Conservation (phyloP, 1,140 invertebrate genomes). For the Hypsibius dujardini region DNA sequence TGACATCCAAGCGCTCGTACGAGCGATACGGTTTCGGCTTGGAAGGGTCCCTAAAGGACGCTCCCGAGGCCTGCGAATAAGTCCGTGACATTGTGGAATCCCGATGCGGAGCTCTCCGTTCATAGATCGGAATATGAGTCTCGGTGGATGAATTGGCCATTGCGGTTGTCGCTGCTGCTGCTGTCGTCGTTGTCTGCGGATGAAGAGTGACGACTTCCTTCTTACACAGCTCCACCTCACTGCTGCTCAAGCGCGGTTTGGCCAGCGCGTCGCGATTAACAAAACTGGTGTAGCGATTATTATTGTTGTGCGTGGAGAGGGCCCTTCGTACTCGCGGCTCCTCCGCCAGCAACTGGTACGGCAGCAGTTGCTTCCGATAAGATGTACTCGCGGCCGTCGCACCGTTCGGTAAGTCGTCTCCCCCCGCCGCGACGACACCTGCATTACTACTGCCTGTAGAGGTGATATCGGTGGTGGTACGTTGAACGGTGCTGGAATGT, state of each 20-base stretch:
- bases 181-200: not conserved
- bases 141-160: not conserved
- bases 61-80: not conserved
- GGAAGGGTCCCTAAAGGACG: not conserved
- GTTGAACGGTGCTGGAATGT: no score
- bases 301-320: no score
- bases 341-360: no score
- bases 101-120: not conserved
- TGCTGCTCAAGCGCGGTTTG: not conserved
- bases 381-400: not conserved
- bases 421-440: not conserved
- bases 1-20: slow-evolving; percentile 11
- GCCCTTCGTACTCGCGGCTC: no score
- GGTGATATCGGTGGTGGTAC: no score
- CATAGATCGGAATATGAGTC: slow-evolving; percentile 1
- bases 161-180: not conserved
- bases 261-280: no score
- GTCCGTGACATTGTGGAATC: not conserved
- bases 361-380: no score
- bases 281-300: no score
- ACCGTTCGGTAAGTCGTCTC: slow-evolving; percentile 9
- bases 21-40: slow-evolving; percentile 1
- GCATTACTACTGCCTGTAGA: not conserved
- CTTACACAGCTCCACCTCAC: slow-evolving; percentile 7
- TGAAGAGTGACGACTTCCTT: not conserved